Percentiles rank a stretch among this genome's conserved stretches.
These are phyloP conservation scores for Trachops cirrhosus DNA, from an alignment of 2,797 vertebrate species.

Conservation along the genomic window DNA sequence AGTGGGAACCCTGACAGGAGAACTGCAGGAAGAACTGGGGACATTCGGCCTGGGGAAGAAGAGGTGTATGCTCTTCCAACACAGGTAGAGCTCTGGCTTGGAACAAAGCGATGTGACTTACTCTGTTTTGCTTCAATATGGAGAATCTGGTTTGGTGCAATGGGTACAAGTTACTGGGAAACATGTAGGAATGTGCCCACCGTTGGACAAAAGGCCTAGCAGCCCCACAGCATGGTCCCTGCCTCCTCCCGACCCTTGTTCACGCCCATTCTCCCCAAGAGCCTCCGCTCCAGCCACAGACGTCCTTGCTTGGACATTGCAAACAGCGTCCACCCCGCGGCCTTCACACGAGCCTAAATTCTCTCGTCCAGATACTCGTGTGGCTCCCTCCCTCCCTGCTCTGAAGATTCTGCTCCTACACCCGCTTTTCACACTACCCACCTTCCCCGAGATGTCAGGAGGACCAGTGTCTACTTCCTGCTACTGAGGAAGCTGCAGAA, in stretches of 20 bases:
- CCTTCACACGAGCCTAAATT: neutral
- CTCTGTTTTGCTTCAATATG: neutral
- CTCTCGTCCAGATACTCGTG: neutral
- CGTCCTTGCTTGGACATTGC: neutral
- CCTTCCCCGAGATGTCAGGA: rapidly evolving
- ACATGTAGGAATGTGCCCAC: neutral
- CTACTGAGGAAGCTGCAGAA: neutral
- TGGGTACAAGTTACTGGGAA: neutral
- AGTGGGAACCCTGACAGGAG: neutral
- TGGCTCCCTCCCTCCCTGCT: neutral
- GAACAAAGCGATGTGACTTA: neutral
- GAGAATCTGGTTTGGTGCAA: neutral
- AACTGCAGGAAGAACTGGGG: neutral
- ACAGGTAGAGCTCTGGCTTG: neutral
- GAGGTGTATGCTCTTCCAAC: neutral
- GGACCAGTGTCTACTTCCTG: neutral
- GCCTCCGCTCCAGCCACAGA: neutral
- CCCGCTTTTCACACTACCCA: neutral
- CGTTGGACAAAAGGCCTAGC: neutral
- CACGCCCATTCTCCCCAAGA: neutral
- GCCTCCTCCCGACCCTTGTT: neutral
- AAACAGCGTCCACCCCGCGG: neutral
- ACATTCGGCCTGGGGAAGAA: neutral
- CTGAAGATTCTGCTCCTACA: neutral
- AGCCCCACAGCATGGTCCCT: neutral